A percentile compares a stretch with the other conserved stretches of the same genome.
phyloP scores from a whole-genome alignment of 2,888 invertebrate species.

The Drosophila limbata region DNA sequence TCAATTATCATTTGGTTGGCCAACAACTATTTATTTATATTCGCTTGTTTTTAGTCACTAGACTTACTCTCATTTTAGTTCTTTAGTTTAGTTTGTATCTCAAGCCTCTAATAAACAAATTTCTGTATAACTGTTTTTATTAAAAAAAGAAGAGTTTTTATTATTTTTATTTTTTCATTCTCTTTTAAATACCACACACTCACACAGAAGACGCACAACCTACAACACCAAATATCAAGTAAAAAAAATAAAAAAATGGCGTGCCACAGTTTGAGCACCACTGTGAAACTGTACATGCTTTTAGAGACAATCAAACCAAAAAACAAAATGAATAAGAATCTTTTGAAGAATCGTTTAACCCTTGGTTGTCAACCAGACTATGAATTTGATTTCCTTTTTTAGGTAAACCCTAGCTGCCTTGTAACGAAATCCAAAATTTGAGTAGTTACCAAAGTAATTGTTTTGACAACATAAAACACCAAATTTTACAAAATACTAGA shows the following conservation, averaged over 20 bases:
- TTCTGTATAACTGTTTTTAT: conserved; percentile 28
- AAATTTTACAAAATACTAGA: no score
- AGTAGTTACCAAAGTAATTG: conserved; percentile 10
- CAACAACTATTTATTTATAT: conserved; percentile 52
- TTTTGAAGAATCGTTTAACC: conserved; percentile 13
- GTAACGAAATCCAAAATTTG: conserved; percentile 73
- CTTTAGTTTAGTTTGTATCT: conserved; percentile 15
- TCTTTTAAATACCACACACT: conserved; percentile 23
- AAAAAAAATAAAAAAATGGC: conserved; percentile 23
- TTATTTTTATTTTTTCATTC: neutral
- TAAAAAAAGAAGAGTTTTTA: neutral
- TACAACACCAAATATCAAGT: conserved; percentile 70
- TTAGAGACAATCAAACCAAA: conserved; percentile 64
- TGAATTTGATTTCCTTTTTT: conserved; percentile 24
- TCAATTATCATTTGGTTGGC: conserved; percentile 54
- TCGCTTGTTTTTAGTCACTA: conserved; percentile 65
- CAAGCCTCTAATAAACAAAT: conserved; percentile 58
- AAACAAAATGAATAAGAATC: conserved; percentile 12
- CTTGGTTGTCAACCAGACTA: conserved; percentile 27
- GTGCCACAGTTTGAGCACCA: conserved; percentile 45
- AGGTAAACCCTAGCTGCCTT: conserved; percentile 75
- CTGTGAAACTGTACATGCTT: conserved; percentile 37
- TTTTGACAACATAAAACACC: neutral
- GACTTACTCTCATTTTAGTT: conserved; percentile 21
- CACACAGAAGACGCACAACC: no score